phyloP scores from a whole-genome alignment of 1,140 invertebrate genomes.

The Drosophila kohkoa region DNA sequence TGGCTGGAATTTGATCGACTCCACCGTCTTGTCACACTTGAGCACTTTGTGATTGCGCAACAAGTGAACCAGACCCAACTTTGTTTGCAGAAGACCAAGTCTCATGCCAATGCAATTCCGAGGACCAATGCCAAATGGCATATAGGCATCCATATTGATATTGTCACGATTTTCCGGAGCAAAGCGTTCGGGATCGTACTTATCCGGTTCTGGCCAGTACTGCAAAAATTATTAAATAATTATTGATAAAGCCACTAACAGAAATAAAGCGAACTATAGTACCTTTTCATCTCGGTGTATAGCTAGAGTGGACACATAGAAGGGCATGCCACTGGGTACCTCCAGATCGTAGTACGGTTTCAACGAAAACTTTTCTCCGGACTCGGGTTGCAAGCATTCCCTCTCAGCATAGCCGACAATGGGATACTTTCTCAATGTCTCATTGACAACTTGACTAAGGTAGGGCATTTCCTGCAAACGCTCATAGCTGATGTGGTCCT shows the following conservation, averaged over 20 bases:
- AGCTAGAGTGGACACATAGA: conserved; percentile 60
- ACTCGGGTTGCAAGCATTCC: conserved; percentile 50
- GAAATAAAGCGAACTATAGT: background rate
- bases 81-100: conserved; percentile 64
- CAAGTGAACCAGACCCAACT: conserved; percentile 66
- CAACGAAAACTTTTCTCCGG: conserved; percentile 60
- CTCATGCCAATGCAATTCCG: conserved; percentile 90
- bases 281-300: conserved; percentile 66
- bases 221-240: conserved; percentile 56
- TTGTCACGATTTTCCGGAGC: conserved; percentile 85
- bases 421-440: conserved; percentile 77
- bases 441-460: conserved; percentile 86
- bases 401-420: conserved; percentile 62
- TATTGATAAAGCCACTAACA: too few relatives aligned
- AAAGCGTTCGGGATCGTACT: conserved; percentile 89
- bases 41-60: conserved; percentile 56
- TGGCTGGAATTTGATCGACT: conserved; percentile 36
- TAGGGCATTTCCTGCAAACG: conserved; percentile 88
- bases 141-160: conserved; percentile 85
- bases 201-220: conserved; percentile 88
- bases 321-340: conserved; percentile 62
- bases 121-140: conserved; percentile 91
- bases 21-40: conserved; percentile 47
- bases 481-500: conserved; percentile 87
- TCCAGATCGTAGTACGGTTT: conserved; percentile 44